Evolutionary conservation across 2,888 invertebrate genomes (phyloP), one percentile per base, ranked within the genome.

Genomic region (Reticulitermes lucifugus): DNA sequence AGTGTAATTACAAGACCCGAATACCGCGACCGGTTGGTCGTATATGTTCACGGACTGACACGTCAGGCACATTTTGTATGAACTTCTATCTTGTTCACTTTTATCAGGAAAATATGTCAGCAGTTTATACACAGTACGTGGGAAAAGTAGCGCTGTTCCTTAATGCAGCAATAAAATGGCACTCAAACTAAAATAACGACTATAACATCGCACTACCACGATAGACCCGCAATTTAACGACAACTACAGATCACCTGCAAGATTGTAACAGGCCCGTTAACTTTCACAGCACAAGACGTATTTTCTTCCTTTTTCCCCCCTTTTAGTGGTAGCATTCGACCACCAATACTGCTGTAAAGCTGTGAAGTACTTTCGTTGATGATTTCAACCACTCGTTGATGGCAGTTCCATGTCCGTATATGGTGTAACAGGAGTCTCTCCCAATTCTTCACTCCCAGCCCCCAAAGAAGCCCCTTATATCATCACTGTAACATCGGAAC

Each of bases 231-330:
- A 14, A 29, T 7, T 73, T 73, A 73, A 73, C 73, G 73, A 73
- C 41, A 73, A 73, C 73, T 73, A 41, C 73, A 73, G 14, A 73
- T 35, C 73, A 41, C 73, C 73, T 73, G 22, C 73, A 73, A 73
- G 73, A 73, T 73, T 73, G 73, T 41, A 4, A 41, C 41, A 29
- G 12, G 18, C 21, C 73, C 35, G 41, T 35, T 73, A 73, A 73
- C 41, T 35, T 73, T 73, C 73, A 29, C 73, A 41, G 29, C 14
- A 41, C 10, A 73, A 10, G 73, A 21, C 7, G 35, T 71, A 71
- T 71, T 71, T 71, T 73, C 41, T 73, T 41, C 73, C 6, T 41
- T 41, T 25, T 2, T 0, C 73, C 73, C 41, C 41, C 35, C 14
- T 6, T 73, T 41, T 73, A 21, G 12, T 12, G 73, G 73, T 14